Conservation (phyloP, 2,888 invertebrate species). For the Andrena marginata region DNA sequence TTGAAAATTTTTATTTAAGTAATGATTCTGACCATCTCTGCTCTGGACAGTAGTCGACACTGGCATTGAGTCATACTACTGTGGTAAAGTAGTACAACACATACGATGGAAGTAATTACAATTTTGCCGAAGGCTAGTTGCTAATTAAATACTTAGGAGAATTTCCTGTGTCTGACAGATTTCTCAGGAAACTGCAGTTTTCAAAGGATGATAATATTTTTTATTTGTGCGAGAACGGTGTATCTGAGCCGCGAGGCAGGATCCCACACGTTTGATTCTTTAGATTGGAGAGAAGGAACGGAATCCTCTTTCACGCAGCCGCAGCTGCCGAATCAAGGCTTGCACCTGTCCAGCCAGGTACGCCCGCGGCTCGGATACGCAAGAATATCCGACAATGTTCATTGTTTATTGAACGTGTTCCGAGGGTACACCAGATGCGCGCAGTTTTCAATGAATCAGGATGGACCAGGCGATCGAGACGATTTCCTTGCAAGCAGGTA, state of each 20-base stretch:
- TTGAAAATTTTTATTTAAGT: too few relatives aligned
- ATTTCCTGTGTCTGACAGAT: too few relatives aligned
- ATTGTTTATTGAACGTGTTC: constrained; percentile 63
- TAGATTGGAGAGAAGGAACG: constrained; percentile 50
- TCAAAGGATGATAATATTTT: constrained; percentile 1
- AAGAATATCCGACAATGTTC: constrained; percentile 57
- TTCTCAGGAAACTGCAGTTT: too few relatives aligned
- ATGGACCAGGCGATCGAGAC: background rate
- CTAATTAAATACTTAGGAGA: too few relatives aligned
- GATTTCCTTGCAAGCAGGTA: background rate
- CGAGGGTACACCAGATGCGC: constrained; percentile 45
- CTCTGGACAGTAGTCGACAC: too few relatives aligned
- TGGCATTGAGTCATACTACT: too few relatives aligned
- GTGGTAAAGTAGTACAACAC: too few relatives aligned
- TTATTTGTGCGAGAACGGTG: constrained; percentile 13
- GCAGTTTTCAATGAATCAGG: constrained; percentile 24
- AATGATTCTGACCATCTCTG: too few relatives aligned
- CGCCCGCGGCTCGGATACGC: constrained; percentile 34
- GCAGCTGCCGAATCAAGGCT: constrained; percentile 71
- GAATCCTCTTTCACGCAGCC: constrained; percentile 60
- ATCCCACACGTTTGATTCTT: constrained; percentile 43
- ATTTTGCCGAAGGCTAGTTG: too few relatives aligned
- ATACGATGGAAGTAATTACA: too few relatives aligned
- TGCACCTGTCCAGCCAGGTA: constrained; percentile 65
- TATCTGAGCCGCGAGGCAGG: constrained; percentile 9